phyloP scores from a whole-genome alignment of 2,888 invertebrate genomes.

The Heteromurus nitidus region DNA sequence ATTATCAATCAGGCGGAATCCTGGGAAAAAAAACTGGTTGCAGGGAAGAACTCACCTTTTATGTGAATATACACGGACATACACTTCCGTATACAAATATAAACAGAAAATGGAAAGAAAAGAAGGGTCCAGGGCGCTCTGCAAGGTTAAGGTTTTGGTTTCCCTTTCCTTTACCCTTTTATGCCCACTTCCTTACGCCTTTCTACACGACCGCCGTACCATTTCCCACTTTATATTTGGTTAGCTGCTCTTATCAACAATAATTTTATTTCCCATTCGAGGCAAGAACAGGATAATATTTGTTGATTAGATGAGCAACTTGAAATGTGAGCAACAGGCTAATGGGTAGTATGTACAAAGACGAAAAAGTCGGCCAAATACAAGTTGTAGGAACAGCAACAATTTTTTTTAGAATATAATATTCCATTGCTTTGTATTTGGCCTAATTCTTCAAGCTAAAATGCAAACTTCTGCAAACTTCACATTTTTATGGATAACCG shows the following conservation, averaged over 20 bases:
- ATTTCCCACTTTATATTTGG: slow-evolving; percentile 32
- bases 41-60: slow-evolving; percentile 10
- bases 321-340: neutral
- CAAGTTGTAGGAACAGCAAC: too few species aligned
- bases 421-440: too few species aligned
- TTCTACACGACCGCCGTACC: neutral
- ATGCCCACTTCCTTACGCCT: neutral
- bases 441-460: too few species aligned
- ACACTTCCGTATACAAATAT: slow-evolving; percentile 65
- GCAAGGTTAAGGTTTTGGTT: too few species aligned
- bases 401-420: too few species aligned
- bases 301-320: too few species aligned
- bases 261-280: neutral
- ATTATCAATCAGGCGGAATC: slow-evolving; percentile 15
- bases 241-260: slow-evolving; percentile 6
- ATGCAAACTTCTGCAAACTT: too few species aligned
- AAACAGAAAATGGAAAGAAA: slow-evolving; percentile 13
- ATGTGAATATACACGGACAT: neutral
- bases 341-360: too few species aligned
- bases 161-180: neutral
- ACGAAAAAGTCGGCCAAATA: too few species aligned
- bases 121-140: neutral
- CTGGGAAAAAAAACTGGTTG: slow-evolving; percentile 64
- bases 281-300: slow-evolving; percentile 19
- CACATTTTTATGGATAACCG: too few species aligned